Conservation (phyloP, 1,140 invertebrate genomes). For the Drosophila ambigua region DNA sequence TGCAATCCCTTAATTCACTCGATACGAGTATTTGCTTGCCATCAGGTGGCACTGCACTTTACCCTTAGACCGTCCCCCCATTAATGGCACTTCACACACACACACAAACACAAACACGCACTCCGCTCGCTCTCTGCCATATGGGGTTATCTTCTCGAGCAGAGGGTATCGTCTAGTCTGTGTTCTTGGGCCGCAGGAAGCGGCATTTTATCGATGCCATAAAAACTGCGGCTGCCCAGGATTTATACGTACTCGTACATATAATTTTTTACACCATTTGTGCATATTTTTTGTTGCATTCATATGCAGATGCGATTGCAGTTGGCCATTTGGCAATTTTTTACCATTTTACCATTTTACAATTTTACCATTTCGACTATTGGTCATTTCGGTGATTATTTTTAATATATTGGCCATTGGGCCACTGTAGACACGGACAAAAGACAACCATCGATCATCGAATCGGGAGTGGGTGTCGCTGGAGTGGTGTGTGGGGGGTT, state of each 20-base stretch:
- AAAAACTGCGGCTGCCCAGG: constrained; percentile 30
- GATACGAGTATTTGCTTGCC: constrained; percentile 6
- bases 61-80: too few relatives aligned
- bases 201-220: constrained; percentile 26
- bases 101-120: too few relatives aligned
- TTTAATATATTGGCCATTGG: constrained; percentile 36
- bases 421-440: constrained; percentile 21
- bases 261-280: constrained; percentile 32
- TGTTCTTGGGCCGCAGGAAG: not conserved
- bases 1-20: constrained; percentile 33
- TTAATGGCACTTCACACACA: not conserved
- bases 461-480: constrained; percentile 3
- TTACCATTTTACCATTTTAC: too few relatives aligned
- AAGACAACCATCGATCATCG: constrained; percentile 46
- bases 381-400: constrained; percentile 51
- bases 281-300: constrained; percentile 5
- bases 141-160: too few relatives aligned
- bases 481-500: not conserved
- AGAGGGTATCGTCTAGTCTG: constrained; percentile 6
- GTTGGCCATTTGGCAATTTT: constrained; percentile 20
- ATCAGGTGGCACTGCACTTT: constrained; percentile 2
- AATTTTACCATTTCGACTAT: constrained; percentile 23
- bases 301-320: constrained; percentile 30
- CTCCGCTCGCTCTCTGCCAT: not conserved
- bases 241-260: constrained; percentile 13